Conservation (phyloP, 2,888 invertebrate genomes). For the Temnothorax rugatulus region DNA sequence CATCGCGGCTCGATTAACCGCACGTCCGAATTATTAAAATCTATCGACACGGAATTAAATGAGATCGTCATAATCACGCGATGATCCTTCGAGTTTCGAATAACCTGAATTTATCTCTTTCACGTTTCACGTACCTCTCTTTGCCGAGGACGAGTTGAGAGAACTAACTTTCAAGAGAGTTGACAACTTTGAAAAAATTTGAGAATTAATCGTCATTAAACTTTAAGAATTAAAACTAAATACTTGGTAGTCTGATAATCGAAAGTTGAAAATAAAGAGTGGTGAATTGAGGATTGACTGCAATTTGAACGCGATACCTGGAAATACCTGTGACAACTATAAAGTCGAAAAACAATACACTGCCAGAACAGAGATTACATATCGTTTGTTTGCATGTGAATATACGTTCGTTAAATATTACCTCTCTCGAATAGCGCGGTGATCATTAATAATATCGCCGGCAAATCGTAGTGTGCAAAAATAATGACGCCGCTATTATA, state of each 20-base stretch:
- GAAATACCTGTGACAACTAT: constrained; percentile 1
- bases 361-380: constrained; percentile 31
- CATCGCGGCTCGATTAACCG: constrained; percentile 34
- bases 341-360: constrained; percentile 8
- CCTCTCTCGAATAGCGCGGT: constrained; percentile 32
- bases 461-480: constrained; percentile 43
- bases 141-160: no score
- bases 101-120: constrained; percentile 4
- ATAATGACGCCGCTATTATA: constrained; percentile 48
- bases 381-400: constrained; percentile 34
- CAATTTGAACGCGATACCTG: neutral
- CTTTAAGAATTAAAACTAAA: neutral
- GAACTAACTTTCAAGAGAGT: neutral
- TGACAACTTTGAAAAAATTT: neutral
- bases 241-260: neutral
- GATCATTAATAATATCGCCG: constrained; percentile 54
- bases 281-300: neutral
- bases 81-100: neutral
- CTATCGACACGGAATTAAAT: constrained; percentile 21
- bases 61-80: neutral
- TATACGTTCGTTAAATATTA: constrained; percentile 53
- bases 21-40: constrained; percentile 37
- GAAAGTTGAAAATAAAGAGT: neutral
- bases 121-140: neutral
- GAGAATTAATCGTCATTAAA: neutral